phyloP scores from a whole-genome alignment of 2,113 vertebrate genomes.

The Aix galericulata region DNA sequence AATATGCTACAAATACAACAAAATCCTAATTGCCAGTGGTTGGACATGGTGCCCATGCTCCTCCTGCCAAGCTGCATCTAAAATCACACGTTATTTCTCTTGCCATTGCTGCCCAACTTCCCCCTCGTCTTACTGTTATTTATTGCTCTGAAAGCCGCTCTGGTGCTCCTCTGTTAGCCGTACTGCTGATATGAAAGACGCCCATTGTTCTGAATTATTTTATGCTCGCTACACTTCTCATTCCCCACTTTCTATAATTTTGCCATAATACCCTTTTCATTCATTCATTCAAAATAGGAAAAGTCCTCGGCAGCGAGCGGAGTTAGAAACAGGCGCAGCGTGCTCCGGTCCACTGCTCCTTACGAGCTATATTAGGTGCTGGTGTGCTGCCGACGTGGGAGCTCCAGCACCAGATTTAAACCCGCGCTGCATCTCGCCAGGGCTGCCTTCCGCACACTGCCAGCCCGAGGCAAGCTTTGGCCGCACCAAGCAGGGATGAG shows the following conservation, averaged over 20 bases:
- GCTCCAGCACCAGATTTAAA: fast-evolving
- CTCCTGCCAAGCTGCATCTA: not conserved
- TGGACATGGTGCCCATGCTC: not conserved
- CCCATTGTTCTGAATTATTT: not conserved
- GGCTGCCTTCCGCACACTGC: no score
- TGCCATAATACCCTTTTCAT: not conserved
- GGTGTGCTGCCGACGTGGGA: not conserved
- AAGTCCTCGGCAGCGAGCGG: fast-evolving
- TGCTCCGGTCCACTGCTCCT: not conserved
- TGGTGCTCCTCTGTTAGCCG: not conserved
- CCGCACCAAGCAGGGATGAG: no score
- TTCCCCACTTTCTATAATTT: fast-evolving
- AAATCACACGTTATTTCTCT: fast-evolving
- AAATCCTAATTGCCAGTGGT: not conserved
- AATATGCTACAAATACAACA: not conserved
- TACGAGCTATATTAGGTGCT: fast-evolving
- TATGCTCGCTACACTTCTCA: fast-evolving
- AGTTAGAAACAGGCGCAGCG: not conserved
- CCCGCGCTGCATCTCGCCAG: no score
- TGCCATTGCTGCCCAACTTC: fast-evolving
- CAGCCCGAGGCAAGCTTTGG: no score
- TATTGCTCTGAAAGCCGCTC: not conserved
- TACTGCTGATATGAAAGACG: not conserved
- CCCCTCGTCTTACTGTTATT: not conserved
- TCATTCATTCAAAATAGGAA: fast-evolving